These are phyloP conservation scores for Achatina immaculata DNA, from an alignment of 1,140 invertebrate species.

Conservation along the genomic window DNA sequence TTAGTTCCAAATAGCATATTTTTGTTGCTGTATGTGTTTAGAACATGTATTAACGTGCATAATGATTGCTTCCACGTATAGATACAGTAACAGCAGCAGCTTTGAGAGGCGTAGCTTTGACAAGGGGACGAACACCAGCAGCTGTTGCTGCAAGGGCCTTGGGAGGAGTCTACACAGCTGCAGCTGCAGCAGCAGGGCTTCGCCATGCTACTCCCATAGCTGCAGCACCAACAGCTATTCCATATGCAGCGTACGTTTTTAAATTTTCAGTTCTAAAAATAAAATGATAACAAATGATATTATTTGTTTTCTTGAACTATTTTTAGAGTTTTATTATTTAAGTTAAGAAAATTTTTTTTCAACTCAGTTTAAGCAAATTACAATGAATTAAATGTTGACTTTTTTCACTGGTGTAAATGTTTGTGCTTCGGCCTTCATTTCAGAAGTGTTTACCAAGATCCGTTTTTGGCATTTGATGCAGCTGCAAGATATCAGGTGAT, in stretches of 20 bases:
- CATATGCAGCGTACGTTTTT: conserved; percentile 82
- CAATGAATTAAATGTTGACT: too few relatives aligned
- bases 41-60: too few relatives aligned
- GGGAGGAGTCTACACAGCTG: conserved; percentile 74
- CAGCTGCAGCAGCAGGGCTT: conserved; percentile 75
- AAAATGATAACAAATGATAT: neutral
- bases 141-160: conserved; percentile 78
- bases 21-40: neutral
- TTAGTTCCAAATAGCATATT: neutral
- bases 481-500: conserved; percentile 82
- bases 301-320: neutral
- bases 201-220: conserved; percentile 81
- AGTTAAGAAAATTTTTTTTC: neutral
- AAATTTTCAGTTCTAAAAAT: neutral
- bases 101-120: conserved; percentile 79
- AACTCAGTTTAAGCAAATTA: neutral
- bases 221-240: conserved; percentile 80
- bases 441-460: conserved; percentile 93
- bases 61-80: neutral
- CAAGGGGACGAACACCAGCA: conserved; percentile 77
- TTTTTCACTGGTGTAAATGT: neutral
- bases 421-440: conserved; percentile 50
- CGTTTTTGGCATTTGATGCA: conserved; percentile 79
- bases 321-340: neutral
- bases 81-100: conserved; percentile 76